Evolutionary conservation across 2,797 vertebrate species (phyloP).

Genomic region (Martes flavigula): DNA sequence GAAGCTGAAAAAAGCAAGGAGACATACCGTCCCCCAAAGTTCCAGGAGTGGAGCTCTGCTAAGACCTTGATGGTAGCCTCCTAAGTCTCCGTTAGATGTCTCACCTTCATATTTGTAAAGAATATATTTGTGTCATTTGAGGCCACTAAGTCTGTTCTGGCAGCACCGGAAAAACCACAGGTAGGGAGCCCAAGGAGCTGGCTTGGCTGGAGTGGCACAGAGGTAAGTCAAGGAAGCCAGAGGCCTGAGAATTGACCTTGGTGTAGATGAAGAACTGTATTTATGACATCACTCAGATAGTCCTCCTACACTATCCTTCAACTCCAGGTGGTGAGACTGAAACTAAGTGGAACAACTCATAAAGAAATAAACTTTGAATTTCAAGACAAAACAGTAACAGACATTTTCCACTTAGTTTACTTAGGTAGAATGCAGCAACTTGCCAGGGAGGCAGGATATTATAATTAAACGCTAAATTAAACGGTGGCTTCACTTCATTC

Average conservation of each 20-base stretch:
- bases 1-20: neutral
- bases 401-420: constrained; percentile 35
- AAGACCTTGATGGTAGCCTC: neutral
- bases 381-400: neutral
- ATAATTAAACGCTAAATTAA: constrained; percentile 62
- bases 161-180: neutral
- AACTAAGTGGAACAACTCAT: neutral
- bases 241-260: neutral
- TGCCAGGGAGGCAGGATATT: constrained; percentile 19
- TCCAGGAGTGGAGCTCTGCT: rapidly evolving
- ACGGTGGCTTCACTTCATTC: constrained; percentile 5
- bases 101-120: neutral
- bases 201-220: neutral
- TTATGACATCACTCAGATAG: neutral
- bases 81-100: neutral
- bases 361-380: constrained; percentile 25
- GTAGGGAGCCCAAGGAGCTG: rapidly evolving
- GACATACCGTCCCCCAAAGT: neutral
- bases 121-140: neutral
- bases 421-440: neutral
- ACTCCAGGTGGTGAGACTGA: neutral
- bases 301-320: neutral
- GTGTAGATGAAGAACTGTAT: neutral
- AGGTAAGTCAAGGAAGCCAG: neutral
- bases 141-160: neutral